Evolutionary conservation across 2,797 vertebrate genomes (phyloP).

Genomic region (Coluber constrictor): DNA sequence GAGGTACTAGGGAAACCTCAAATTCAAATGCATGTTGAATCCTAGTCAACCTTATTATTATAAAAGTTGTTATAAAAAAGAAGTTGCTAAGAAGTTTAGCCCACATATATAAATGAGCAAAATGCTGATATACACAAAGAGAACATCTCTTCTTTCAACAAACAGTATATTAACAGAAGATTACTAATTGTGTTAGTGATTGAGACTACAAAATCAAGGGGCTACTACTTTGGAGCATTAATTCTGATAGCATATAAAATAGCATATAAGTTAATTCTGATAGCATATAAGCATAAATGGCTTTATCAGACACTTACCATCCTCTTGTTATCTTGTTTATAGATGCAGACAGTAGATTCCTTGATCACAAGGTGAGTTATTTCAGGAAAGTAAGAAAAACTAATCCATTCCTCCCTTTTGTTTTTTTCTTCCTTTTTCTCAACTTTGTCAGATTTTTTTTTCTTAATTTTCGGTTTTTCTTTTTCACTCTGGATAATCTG

Average conservation of each 20-base stretch:
- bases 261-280: too few species aligned
- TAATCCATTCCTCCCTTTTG: conserved; percentile 75
- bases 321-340: conserved; percentile 92
- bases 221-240: background rate
- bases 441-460: conserved; percentile 80
- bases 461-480: conserved; percentile 84
- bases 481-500: conserved; percentile 73
- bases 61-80: background rate
- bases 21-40: background rate
- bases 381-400: conserved; percentile 92
- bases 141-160: background rate
- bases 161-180: background rate
- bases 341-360: conserved; percentile 83
- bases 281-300: background rate
- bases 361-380: conserved; percentile 93
- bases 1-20: background rate
- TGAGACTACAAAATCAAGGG: background rate
- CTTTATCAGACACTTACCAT: conserved; percentile 78
- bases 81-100: background rate
- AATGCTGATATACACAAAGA: background rate
- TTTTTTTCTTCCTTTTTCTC: conserved; percentile 76
- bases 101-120: background rate
- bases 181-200: background rate
- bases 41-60: background rate
- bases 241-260: background rate